These are phyloP conservation scores for Hylaeus anthracinus DNA, from an alignment of 1,140 invertebrate genomes.

Conservation along the genomic window DNA sequence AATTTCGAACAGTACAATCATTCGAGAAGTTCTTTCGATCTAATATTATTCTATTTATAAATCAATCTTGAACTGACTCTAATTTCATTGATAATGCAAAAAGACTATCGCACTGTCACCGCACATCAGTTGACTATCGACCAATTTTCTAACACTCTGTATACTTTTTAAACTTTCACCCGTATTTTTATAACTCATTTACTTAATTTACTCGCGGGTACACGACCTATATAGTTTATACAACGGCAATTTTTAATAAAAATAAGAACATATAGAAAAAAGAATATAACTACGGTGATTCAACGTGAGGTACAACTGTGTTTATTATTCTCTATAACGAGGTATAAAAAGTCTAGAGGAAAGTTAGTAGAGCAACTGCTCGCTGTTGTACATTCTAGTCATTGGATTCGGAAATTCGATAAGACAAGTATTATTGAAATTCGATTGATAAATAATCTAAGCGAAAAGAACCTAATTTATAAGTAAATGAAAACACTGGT, in stretches of 20 bases:
- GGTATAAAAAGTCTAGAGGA: neutral
- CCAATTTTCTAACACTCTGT: constrained; percentile 11
- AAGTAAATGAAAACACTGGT: too few relatives aligned
- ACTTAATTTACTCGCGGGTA: neutral
- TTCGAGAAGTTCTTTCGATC: neutral
- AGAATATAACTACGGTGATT: neutral
- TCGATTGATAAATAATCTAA: neutral
- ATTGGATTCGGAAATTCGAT: neutral
- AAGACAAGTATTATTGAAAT: neutral
- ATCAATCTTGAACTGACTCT: neutral
- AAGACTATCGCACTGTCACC: constrained; percentile 10
- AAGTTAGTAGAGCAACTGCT: neutral
- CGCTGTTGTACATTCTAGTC: neutral
- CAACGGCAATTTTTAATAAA: neutral
- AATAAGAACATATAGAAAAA: neutral
- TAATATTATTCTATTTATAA: neutral
- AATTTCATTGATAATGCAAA: neutral
- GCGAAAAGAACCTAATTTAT: too few relatives aligned
- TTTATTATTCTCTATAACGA: neutral
- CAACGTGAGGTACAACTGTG: neutral
- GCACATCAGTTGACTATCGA: constrained; percentile 1
- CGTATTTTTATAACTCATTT: constrained; percentile 4
- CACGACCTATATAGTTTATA: neutral
- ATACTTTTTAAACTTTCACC: constrained; percentile 7
- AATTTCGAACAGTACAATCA: neutral